These are phyloP conservation scores for Pseudomugil gertrudae DNA, from an alignment of 2,797 vertebrate genomes.

Conservation along the genomic window DNA sequence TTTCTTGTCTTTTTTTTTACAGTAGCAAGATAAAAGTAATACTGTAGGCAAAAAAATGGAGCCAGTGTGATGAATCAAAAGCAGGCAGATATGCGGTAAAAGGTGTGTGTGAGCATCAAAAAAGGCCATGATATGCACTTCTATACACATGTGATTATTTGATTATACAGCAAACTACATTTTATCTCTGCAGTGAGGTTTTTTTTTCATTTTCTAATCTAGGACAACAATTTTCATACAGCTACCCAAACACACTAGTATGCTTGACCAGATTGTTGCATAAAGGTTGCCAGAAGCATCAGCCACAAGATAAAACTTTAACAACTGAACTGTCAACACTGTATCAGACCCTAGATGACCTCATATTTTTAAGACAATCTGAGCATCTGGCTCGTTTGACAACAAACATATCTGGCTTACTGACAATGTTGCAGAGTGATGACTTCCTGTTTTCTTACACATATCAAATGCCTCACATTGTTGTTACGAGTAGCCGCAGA, in stretches of 20 bases:
- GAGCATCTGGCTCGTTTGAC: too few relatives aligned
- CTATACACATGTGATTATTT: too few relatives aligned
- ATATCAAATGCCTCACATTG: background rate
- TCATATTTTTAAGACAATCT: slow-evolving; percentile 28
- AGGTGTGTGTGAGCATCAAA: too few relatives aligned
- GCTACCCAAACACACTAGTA: background rate
- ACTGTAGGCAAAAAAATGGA: too few relatives aligned
- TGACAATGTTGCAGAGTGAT: background rate
- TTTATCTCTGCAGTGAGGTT: too few relatives aligned
- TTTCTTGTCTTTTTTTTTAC: too few relatives aligned
- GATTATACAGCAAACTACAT: too few relatives aligned
- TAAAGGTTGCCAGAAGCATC: slow-evolving; percentile 21
- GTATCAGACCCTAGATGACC: slow-evolving; percentile 19
- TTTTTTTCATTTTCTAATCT: too few relatives aligned
- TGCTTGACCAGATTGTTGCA: slow-evolving; percentile 2
- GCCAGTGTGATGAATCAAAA: too few relatives aligned
- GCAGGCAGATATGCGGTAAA: too few relatives aligned
- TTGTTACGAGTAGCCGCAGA: background rate
- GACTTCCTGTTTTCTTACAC: background rate
- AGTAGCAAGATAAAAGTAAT: too few relatives aligned
- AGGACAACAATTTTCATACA: background rate
- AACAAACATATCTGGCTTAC: background rate
- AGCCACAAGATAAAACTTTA: slow-evolving; percentile 28
- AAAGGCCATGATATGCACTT: too few relatives aligned
- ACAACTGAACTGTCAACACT: slow-evolving; percentile 24